Percentiles rank a stretch among this genome's conserved stretches.
Evolutionary conservation across 2,888 invertebrate genomes (phyloP).

Genomic region (Hirudinaria manillensis): DNA sequence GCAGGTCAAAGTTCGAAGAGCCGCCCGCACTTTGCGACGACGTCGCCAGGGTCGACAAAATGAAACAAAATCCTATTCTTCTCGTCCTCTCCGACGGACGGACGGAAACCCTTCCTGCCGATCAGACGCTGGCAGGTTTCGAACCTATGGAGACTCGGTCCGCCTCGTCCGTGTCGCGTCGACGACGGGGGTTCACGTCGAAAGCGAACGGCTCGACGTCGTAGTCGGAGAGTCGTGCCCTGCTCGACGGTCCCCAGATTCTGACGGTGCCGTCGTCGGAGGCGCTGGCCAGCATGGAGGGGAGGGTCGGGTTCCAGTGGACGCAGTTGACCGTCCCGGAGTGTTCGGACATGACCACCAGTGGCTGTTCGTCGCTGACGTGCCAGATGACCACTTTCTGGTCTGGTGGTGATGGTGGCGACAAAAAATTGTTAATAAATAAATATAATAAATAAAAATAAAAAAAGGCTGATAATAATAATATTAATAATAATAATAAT

Average conservation of each 20-base stretch:
- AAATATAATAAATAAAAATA: not conserved
- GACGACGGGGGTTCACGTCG: not conserved
- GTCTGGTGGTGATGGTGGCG: constrained; percentile 61
- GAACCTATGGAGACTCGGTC: not conserved
- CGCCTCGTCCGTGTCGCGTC: not conserved
- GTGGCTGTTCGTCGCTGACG: constrained; percentile 78
- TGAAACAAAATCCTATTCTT: no score
- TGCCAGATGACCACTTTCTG: constrained; percentile 91
- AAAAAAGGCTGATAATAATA: not conserved
- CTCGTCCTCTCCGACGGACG: not conserved
- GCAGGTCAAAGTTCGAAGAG: no score
- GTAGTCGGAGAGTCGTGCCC: not conserved
- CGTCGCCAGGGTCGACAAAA: no score
- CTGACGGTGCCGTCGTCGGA: constrained; percentile 92
- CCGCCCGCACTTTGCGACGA: no score
- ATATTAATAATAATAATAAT: no score
- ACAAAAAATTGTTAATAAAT: no score
- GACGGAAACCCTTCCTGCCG: not conserved
- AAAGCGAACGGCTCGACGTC: not conserved
- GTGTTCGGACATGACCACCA: constrained; percentile 83
- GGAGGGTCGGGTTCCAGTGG: constrained; percentile 91
- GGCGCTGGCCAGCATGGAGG: constrained; percentile 81
- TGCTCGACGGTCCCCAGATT: constrained; percentile 77
- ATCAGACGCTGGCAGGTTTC: constrained; percentile 1
- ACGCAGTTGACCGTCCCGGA: constrained; percentile 94